Evolutionary conservation across 2,113 vertebrate genomes (phyloP), one percentile per base, ranked within the genome.

Genomic region (Corythornis vintsioides): DNA sequence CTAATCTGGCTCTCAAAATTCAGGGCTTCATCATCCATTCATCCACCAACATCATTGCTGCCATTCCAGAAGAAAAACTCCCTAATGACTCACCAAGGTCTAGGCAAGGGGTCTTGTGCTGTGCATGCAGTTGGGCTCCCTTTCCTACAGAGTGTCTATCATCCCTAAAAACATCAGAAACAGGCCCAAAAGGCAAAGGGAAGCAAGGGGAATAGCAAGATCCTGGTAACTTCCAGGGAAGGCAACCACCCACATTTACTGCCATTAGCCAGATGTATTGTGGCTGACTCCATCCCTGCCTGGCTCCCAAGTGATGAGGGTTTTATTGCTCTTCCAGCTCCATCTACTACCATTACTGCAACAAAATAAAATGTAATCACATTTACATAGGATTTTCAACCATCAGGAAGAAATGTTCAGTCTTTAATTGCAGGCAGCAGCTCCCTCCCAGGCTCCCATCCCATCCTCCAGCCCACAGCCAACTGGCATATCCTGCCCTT

Each of bases 401-500:
- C 48, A 3, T 7, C 65, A 8, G 22, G 15, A 35, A 74, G 84
- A 47, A 89, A 69, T 1, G 0, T 15, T 78, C 78, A 7, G 59
- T 40, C 71, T 53, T 64, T 3, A 2, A 63, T 22, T n/a, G 20
- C 67, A 74, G 94, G 12, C 73, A 4, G 2, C 26, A 8, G 12
- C 35, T 80, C 59, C 82, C 78, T 56, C 59, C 77, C 52, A 1
- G 38, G 3, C 65, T 56, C 77, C 88, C 59, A 43, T 7, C 59
- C 72, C 67, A 13, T 8, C 21, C 56, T 6, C 59, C 74, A 61
- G 75, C 79, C 60, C 61, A 3, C 43, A 50, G 72, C 72, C 19
- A 42, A 10, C 48, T 9, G 84, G 71, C 60, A 67, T 9, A 95
- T 94, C 88, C 93, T 96, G 92, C 92, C 85, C 92, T 95, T 95